Evolutionary conservation across 1,140 invertebrate species (phyloP).

Genomic region (Thaumatotibia leucotreta): DNA sequence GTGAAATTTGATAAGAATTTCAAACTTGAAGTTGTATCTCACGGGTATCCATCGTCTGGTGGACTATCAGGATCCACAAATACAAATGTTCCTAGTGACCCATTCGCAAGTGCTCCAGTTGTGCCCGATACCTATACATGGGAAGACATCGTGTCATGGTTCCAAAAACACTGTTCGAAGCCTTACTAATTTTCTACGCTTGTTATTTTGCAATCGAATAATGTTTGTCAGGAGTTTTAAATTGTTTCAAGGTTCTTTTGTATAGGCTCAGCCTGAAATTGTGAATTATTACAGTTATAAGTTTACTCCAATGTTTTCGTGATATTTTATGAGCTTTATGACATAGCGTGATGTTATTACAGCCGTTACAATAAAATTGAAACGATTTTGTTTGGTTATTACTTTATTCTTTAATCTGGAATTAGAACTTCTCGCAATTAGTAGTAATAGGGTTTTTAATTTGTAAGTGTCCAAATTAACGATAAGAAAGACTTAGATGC

Average conservation of each 20-base stretch:
- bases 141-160: slow-evolving; percentile 24
- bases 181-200: slow-evolving; percentile 14
- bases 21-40: slow-evolving; percentile 13
- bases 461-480: no score
- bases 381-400: not conserved
- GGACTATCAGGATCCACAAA: slow-evolving; percentile 27
- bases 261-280: not conserved
- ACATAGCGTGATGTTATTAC: not conserved
- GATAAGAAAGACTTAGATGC: no score
- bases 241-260: not conserved
- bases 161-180: slow-evolving; percentile 22
- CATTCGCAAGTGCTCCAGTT: slow-evolving; percentile 24
- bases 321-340: not conserved
- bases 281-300: not conserved
- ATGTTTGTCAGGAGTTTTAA: not conserved
- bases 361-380: not conserved
- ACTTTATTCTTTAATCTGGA: no score
- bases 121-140: slow-evolving; percentile 21
- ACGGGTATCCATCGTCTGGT: slow-evolving; percentile 22
- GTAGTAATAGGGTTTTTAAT: no score
- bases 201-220: not conserved
- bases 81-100: slow-evolving; percentile 15
- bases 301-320: not conserved
- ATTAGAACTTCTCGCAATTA: no score
- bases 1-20: slow-evolving; percentile 22